Evolutionary conservation across 1,140 invertebrate genomes (phyloP).

Genomic region (Drosophila neocordata): DNA sequence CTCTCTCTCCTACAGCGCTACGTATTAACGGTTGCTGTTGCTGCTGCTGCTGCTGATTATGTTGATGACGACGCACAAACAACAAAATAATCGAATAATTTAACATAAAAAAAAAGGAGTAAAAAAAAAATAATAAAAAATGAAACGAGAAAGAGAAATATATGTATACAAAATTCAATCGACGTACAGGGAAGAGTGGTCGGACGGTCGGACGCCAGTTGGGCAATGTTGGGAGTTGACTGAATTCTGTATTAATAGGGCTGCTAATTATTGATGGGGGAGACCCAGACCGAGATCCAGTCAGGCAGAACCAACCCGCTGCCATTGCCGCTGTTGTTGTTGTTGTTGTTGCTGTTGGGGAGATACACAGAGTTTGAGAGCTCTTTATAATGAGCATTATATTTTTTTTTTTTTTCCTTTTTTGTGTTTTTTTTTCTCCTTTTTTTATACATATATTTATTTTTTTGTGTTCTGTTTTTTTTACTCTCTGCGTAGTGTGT

Average conservation of each 20-base stretch:
- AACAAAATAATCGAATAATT: constrained; percentile 73
- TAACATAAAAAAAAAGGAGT: constrained; percentile 43
- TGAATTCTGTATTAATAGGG: constrained; percentile 53
- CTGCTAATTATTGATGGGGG: constrained; percentile 71
- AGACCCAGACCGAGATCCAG: not conserved
- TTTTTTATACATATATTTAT: not conserved
- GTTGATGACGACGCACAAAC: constrained; percentile 66
- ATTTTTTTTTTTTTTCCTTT: constrained; percentile 33
- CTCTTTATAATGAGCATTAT: constrained; percentile 10
- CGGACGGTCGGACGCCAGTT: not conserved
- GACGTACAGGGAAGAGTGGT: constrained; percentile 33
- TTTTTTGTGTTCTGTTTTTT: constrained; percentile 25
- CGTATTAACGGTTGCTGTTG: constrained; percentile 15
- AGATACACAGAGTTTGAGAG: not conserved
- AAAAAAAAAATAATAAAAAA: constrained; percentile 28
- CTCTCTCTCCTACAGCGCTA: not conserved
- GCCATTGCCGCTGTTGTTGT: constrained; percentile 39
- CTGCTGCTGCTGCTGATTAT: constrained; percentile 48
- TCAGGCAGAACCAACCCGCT: constrained; percentile 23
- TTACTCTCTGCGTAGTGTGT: constrained; percentile 47
- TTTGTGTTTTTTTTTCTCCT: constrained; percentile 60
- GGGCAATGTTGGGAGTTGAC: constrained; percentile 3
- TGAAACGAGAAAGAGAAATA: not conserved
- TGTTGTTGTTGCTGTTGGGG: constrained; percentile 22
- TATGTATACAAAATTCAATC: constrained; percentile 53